Conservation (phyloP, 2,888 invertebrate genomes). For the Drosophila picticornis region DNA sequence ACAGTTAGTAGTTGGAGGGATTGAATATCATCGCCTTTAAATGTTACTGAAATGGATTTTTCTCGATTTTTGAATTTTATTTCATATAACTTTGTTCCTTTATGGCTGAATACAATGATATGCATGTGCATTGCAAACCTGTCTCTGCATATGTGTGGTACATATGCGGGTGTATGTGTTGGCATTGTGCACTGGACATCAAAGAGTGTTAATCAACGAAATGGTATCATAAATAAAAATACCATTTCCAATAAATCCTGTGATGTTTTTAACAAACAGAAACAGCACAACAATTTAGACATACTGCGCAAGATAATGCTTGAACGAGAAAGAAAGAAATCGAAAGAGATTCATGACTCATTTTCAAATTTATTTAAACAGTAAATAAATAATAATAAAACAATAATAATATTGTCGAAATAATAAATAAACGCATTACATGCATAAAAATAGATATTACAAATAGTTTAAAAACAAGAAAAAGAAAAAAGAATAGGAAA, state of each 20-base stretch:
- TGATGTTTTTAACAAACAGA: constrained; percentile 77
- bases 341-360: constrained; percentile 10
- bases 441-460: not conserved
- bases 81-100: not conserved
- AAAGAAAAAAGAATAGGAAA: not conserved
- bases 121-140: constrained; percentile 33
- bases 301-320: not conserved
- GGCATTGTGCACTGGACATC: constrained; percentile 43
- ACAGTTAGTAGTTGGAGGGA: not conserved
- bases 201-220: constrained; percentile 79
- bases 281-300: constrained; percentile 48
- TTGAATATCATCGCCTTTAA: constrained; percentile 23
- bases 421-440: constrained; percentile 48
- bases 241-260: constrained; percentile 74
- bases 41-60: constrained; percentile 13
- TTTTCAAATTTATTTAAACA: constrained; percentile 53
- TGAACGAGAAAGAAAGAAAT: not conserved
- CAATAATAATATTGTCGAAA: constrained; percentile 62
- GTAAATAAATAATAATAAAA: constrained; percentile 64
- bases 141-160: not conserved
- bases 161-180: constrained; percentile 5
- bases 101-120: constrained; percentile 30
- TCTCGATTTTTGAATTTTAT: constrained; percentile 2
- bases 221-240: constrained; percentile 81
- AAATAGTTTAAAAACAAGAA: not conserved